These are phyloP conservation scores for Neoarius graeffei DNA, from an alignment of 2,113 vertebrate species.

Conservation along the genomic window DNA sequence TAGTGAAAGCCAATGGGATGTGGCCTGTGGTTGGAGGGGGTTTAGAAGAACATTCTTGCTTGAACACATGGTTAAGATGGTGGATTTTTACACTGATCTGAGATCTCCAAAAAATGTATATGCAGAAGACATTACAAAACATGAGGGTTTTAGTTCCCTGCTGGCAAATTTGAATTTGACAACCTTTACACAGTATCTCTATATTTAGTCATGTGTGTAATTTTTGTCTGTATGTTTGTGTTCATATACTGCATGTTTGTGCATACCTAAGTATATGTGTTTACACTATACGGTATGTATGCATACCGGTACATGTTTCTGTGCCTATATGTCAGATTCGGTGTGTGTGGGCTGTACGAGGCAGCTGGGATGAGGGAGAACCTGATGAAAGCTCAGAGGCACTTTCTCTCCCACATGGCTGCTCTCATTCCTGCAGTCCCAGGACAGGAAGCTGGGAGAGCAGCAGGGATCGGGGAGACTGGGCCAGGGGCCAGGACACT, in stretches of 20 bases:
- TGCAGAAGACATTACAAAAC: neutral
- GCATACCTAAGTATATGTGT: neutral
- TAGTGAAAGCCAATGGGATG: neutral
- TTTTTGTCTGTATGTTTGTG: neutral
- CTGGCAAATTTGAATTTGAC: neutral
- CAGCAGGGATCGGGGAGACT: constrained; percentile 44
- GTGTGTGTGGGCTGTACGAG: constrained; percentile 34
- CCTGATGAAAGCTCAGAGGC: constrained; percentile 43
- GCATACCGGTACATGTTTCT: neutral
- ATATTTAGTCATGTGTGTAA: neutral
- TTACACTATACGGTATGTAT: neutral
- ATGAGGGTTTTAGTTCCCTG: no score
- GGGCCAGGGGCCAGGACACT: constrained; percentile 41
- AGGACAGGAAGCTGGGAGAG: constrained; percentile 60
- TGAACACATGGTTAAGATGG: neutral
- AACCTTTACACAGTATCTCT: neutral
- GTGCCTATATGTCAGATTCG: neutral
- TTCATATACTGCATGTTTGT: neutral
- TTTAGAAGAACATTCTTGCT: neutral
- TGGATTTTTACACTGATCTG: neutral
- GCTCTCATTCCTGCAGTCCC: constrained; percentile 55
- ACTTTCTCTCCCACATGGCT: constrained; percentile 33
- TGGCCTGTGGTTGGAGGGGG: neutral
- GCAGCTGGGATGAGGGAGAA: constrained; percentile 33
- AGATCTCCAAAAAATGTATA: neutral